Conservation (phyloP, 2,797 vertebrate species). For the Mastacembelus armatus region DNA sequence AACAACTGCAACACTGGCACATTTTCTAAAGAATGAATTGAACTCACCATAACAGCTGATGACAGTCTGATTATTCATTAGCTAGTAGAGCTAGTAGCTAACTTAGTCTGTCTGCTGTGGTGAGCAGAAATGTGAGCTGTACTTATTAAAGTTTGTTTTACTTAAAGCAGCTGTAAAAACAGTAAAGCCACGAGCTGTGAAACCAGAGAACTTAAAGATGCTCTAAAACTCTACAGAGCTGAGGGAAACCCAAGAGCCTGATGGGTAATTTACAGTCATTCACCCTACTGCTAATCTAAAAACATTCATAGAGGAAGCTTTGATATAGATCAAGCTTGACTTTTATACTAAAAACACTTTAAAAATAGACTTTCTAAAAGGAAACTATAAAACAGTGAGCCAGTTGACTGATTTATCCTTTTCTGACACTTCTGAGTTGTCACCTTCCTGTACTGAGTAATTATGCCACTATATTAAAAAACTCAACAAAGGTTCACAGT, state of each 20-base stretch:
- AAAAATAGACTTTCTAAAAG: background rate
- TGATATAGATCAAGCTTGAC: background rate
- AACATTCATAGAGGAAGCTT: no score
- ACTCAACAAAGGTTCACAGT: background rate
- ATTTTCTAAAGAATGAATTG: background rate
- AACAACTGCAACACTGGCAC: background rate
- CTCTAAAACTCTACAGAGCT: no score
- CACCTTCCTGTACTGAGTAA: background rate
- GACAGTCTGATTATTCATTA: background rate
- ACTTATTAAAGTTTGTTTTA: no score
- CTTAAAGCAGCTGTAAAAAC: no score
- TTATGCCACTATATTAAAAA: background rate
- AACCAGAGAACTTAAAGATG: no score
- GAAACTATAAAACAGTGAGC: background rate
- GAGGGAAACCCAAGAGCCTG: no score
- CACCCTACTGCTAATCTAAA: no score
- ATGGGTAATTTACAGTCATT: no score
- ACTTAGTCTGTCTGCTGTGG: no score
- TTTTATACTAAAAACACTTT: background rate
- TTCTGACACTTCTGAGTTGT: background rate
- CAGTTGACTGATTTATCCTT: background rate
- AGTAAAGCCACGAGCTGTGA: no score
- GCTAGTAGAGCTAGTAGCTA: no score
- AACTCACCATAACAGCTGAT: background rate
- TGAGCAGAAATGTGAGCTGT: no score